phyloP scores from a whole-genome alignment of 1,140 invertebrate species.

The Tribolium madens region DNA sequence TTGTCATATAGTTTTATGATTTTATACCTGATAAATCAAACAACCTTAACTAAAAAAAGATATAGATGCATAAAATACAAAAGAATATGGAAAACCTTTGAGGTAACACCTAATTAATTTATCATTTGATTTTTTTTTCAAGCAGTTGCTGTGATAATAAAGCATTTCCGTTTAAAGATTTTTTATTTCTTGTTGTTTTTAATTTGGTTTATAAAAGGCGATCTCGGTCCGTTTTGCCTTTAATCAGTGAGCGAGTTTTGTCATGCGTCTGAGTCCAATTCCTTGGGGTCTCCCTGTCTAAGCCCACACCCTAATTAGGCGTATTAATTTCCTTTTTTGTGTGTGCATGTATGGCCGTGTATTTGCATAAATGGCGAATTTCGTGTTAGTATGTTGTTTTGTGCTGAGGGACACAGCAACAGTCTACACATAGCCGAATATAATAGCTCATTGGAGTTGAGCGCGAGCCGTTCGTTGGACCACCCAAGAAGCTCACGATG shows the following conservation, averaged over 20 bases:
- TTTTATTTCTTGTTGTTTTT: neutral
- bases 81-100: too few relatives aligned
- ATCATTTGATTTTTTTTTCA: too few relatives aligned
- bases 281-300: neutral
- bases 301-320: constrained; percentile 21
- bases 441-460: constrained; percentile 41
- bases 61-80: too few relatives aligned
- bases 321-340: constrained; percentile 19
- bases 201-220: neutral
- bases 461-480: constrained; percentile 53
- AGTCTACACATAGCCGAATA: constrained; percentile 35
- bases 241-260: neutral
- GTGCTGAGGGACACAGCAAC: constrained; percentile 1
- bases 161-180: too few relatives aligned
- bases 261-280: neutral
- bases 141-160: too few relatives aligned
- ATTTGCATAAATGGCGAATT: constrained; percentile 37
- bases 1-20: too few relatives aligned
- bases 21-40: too few relatives aligned
- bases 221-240: neutral
- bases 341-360: neutral
- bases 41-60: too few relatives aligned
- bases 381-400: constrained; percentile 24
- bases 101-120: too few relatives aligned
- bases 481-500: constrained; percentile 59